A percentile compares a stretch with the other conserved stretches of the same genome.
Conservation (phyloP, 2,888 invertebrate genomes). For the Dendrolimus houi region DNA sequence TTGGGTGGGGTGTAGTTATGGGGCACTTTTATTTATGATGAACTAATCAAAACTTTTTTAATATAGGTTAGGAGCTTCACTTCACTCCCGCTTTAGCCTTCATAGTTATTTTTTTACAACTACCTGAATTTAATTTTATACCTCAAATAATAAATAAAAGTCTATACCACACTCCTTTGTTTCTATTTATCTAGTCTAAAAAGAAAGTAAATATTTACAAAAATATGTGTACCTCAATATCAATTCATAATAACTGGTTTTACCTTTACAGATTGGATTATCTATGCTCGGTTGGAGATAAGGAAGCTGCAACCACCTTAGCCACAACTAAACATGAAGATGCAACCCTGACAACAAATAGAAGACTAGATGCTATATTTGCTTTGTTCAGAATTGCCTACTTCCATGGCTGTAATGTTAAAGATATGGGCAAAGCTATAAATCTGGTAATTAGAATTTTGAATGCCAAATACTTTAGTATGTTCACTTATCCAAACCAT, state of each 20-base stretch:
- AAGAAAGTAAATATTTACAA: not conserved
- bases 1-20: no score
- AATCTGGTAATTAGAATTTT: constrained; percentile 51
- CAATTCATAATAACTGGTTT: not conserved
- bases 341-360: constrained; percentile 70
- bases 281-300: constrained; percentile 74
- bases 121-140: no score
- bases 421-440: constrained; percentile 74
- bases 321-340: constrained; percentile 74
- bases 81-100: no score
- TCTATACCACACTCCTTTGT: no score
- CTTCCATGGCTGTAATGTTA: constrained; percentile 76
- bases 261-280: constrained; percentile 63
- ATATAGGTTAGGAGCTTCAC: no score
- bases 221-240: not conserved
- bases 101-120: no score
- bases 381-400: constrained; percentile 76
- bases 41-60: no score
- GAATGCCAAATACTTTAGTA: no score
- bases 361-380: constrained; percentile 74
- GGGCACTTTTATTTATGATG: no score
- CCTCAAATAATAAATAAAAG: no score
- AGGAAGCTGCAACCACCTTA: constrained; percentile 64
- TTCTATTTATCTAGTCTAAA: no score
- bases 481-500: no score